phyloP scores from a whole-genome alignment of 2,113 vertebrate genomes.

The Coptodon rendalli region DNA sequence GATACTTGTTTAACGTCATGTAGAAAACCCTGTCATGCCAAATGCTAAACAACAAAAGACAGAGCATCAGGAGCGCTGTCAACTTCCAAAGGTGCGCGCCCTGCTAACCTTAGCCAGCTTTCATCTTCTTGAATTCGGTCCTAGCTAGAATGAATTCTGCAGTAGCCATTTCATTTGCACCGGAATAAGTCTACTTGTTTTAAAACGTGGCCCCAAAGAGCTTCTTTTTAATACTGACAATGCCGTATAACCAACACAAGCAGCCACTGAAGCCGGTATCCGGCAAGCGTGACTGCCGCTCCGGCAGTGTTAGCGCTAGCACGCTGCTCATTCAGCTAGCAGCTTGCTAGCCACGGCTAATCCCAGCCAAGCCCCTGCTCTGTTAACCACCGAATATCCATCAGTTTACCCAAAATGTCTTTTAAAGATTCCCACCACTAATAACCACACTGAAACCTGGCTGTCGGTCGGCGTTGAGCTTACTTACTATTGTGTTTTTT shows the following conservation, averaged over 20 bases:
- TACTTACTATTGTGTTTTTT: conserved; percentile 41
- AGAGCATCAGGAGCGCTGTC: background rate
- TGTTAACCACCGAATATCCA: background rate
- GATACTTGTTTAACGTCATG: background rate
- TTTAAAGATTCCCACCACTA: fast-evolving
- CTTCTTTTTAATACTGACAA: background rate
- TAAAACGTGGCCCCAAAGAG: background rate
- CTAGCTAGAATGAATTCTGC: background rate
- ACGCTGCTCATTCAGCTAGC: background rate
- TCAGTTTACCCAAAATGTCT: background rate
- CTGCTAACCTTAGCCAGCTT: conserved; percentile 22
- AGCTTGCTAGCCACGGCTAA: conserved; percentile 25
- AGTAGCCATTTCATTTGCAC: background rate
- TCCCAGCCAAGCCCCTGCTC: background rate
- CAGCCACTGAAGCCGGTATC: background rate
- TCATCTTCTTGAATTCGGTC: background rate
- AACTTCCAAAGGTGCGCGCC: background rate
- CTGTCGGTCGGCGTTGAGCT: background rate
- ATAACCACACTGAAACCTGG: background rate
- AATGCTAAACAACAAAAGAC: background rate
- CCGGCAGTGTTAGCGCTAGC: background rate
- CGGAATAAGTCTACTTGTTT: background rate
- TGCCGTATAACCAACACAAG: background rate
- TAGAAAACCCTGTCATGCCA: background rate
- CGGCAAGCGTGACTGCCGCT: background rate